These are phyloP conservation scores for Danio rerio DNA, from an alignment of 2,113 vertebrate species.

Conservation along the genomic window GRCz12tu NC_133194.1:30781501-30782000, in stretches of 20 bases:
- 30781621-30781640: too few species aligned
- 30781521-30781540: background rate
- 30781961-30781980: too few species aligned
- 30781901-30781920: conserved; percentile 15
- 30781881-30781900: conserved; percentile 27
- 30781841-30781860: conserved; percentile 65
- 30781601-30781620: too few species aligned
- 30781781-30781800: background rate
- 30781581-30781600: background rate
- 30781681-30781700: too few species aligned
- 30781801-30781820: background rate
- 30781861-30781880: conserved; percentile 53
- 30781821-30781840: conserved; percentile 43
- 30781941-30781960: too few species aligned
- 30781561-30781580: background rate
- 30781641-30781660: too few species aligned
- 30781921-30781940: background rate
- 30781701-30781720: too few species aligned
- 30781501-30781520: too few species aligned
- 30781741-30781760: background rate
- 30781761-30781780: background rate
- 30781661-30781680: too few species aligned
- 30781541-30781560: background rate
- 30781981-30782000: too few species aligned
- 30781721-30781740: background rate